phyloP scores from a whole-genome alignment of 2,888 invertebrate species.

The Lochmaea crataegi region DNA sequence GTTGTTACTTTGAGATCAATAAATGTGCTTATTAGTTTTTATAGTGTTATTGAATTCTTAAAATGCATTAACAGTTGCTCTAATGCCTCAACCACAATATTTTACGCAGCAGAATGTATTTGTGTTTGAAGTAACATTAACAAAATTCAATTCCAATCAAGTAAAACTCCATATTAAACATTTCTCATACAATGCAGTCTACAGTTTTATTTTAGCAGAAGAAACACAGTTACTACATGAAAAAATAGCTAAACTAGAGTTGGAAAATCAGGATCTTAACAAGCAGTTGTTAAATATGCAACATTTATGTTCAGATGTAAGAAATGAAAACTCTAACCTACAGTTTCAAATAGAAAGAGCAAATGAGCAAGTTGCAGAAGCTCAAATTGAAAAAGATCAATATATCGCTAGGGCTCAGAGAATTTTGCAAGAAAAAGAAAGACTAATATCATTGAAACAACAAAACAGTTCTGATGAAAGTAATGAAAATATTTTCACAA shows the following conservation, averaged over 20 bases:
- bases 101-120: background rate
- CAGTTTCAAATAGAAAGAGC: slow-evolving; percentile 57
- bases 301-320: slow-evolving; percentile 59
- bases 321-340: slow-evolving; percentile 59
- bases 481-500: slow-evolving; percentile 50
- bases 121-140: background rate
- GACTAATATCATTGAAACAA: slow-evolving; percentile 68
- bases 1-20: background rate
- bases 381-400: slow-evolving; percentile 73
- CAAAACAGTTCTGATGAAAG: slow-evolving; percentile 47
- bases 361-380: slow-evolving; percentile 54
- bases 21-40: no score
- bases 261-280: slow-evolving; percentile 57
- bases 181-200: slow-evolving; percentile 3
- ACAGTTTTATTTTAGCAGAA: slow-evolving; percentile 51
- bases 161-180: background rate
- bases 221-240: slow-evolving; percentile 54
- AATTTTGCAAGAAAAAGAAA: slow-evolving; percentile 82
- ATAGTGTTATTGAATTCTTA: background rate
- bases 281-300: slow-evolving; percentile 59
- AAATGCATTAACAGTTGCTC: background rate
- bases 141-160: background rate
- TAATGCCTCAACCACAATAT: background rate
- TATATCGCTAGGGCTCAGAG: slow-evolving; percentile 84
- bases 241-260: slow-evolving; percentile 57